These are phyloP conservation scores for Phrynosoma blainvillii DNA, from an alignment of 2,113 vertebrate genomes.

Conservation along the genomic window DNA sequence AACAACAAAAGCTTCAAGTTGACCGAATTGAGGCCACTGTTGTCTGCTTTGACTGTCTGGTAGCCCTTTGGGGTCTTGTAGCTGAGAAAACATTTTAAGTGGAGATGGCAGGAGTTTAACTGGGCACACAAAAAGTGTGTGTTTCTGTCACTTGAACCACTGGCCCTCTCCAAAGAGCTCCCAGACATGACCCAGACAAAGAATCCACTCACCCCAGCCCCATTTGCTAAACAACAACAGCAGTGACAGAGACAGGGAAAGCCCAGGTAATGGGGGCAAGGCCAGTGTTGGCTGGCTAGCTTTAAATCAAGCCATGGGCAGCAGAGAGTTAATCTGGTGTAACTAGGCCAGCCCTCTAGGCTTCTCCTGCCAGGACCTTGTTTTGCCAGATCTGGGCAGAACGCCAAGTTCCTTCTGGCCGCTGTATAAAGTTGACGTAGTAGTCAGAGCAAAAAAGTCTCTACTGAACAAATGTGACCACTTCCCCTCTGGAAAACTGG, in stretches of 20 bases:
- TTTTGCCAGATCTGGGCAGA: conserved; percentile 36
- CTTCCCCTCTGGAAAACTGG: conserved; percentile 35
- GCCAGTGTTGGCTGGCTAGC: background rate
- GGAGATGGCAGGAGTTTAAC: background rate
- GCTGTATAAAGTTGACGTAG: conserved; percentile 46
- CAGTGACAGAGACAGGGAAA: background rate
- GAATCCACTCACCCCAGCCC: background rate
- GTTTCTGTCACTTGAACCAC: too few relatives aligned
- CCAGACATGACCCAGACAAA: background rate
- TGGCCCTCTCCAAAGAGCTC: background rate
- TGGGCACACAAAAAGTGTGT: too few relatives aligned
- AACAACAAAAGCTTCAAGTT: background rate
- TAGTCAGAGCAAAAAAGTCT: conserved; percentile 33
- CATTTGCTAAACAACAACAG: background rate
- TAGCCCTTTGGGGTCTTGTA: background rate
- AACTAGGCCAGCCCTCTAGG: conserved; percentile 37
- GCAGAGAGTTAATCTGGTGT: conserved; percentile 33
- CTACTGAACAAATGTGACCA: conserved; percentile 32
- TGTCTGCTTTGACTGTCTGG: background rate
- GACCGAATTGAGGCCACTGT: background rate
- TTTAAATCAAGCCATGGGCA: background rate
- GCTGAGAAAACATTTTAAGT: background rate
- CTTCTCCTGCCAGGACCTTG: conserved; percentile 10
- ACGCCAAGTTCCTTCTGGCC: conserved; percentile 48
- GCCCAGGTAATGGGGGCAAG: background rate